These are phyloP conservation scores for Galeopsomyia nigrocyanea DNA, from an alignment of 2,888 invertebrate genomes.

Conservation along the genomic window DNA sequence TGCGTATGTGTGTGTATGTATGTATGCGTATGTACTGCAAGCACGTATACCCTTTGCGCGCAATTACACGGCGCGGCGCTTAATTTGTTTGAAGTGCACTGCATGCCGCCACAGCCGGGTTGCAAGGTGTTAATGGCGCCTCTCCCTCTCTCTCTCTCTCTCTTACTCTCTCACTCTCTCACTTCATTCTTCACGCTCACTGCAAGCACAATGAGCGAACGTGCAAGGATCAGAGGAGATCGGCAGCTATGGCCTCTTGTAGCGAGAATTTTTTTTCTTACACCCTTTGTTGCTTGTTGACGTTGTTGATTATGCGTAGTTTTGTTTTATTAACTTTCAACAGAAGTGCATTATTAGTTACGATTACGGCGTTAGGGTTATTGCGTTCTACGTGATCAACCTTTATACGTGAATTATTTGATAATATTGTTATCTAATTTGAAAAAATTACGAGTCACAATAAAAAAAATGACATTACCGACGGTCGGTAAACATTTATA, in stretches of 20 bases:
- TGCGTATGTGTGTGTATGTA: background rate
- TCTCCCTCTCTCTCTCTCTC: constrained; percentile 39
- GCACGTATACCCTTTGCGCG: constrained; percentile 44
- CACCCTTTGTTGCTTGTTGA: background rate
- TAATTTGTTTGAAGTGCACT: constrained; percentile 67
- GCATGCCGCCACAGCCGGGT: constrained; percentile 49
- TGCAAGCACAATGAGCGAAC: constrained; percentile 26
- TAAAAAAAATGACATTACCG: no score
- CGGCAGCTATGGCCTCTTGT: no score
- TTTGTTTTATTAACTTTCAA: no score
- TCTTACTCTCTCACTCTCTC: constrained; percentile 25
- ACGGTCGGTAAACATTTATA: no score
- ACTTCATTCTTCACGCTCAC: background rate
- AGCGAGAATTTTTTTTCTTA: constrained; percentile 16
- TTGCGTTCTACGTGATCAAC: no score
- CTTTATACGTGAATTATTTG: no score
- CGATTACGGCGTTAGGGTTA: no score
- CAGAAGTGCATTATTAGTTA: no score
- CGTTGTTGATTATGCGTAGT: background rate
- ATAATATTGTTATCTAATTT: no score
- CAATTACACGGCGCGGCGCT: constrained; percentile 64
- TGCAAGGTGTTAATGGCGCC: constrained; percentile 65
- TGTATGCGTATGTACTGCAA: constrained; percentile 53
- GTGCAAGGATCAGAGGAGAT: background rate
- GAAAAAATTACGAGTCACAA: no score